These are phyloP conservation scores for Tribolium madens DNA, from an alignment of 1,140 invertebrate species.

Conservation along the genomic window DNA sequence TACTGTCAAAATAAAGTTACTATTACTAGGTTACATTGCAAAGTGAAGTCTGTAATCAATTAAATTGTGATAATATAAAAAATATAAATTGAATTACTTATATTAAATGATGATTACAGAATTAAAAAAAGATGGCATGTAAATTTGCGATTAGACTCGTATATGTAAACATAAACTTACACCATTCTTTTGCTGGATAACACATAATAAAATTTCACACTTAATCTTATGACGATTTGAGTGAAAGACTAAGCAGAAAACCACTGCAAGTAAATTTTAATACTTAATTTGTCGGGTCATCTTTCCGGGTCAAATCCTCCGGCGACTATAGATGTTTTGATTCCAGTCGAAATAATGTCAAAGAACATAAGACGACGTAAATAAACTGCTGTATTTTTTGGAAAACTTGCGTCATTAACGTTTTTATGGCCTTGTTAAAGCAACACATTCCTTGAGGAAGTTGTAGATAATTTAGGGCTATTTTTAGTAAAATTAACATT, in stretches of 20 bases:
- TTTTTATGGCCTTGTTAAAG: neutral
- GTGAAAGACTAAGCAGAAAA: conserved; percentile 7
- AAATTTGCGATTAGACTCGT: neutral
- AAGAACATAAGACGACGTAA: conserved; percentile 6
- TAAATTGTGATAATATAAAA: neutral
- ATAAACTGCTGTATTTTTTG: conserved; percentile 6
- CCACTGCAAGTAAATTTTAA: conserved; percentile 7
- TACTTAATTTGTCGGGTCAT: conserved; percentile 27
- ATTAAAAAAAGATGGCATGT: neutral
- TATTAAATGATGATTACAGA: neutral
- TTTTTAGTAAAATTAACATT: conserved; percentile 23
- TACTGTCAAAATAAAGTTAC: no score
- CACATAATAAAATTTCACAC: neutral
- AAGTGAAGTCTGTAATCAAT: neutral
- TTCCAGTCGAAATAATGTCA: conserved; percentile 16
- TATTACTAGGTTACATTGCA: no score
- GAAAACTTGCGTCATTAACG: conserved; percentile 2
- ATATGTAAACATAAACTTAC: conserved; percentile 25
- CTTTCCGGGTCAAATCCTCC: conserved; percentile 4
- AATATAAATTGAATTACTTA: neutral
- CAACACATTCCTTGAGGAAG: neutral
- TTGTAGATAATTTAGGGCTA: neutral
- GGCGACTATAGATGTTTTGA: conserved; percentile 15
- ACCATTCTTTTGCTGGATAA: conserved; percentile 3
- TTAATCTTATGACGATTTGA: neutral